phyloP scores from a whole-genome alignment of 2,797 vertebrate genomes.

The Thamnophis elegans region DNA sequence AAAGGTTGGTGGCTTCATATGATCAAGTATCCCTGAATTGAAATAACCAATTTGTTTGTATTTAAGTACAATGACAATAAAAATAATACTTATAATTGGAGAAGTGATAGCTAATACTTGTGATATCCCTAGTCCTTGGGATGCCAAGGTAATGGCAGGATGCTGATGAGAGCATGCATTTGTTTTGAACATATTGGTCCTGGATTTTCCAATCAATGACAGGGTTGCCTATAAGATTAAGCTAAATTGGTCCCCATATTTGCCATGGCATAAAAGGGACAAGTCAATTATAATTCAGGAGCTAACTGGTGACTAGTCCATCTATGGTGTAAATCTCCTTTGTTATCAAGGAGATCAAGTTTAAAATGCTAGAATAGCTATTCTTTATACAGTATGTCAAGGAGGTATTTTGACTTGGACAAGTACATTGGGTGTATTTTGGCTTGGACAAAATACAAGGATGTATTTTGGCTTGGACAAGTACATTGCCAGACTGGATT shows the following conservation, averaged over 20 bases:
- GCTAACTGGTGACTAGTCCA: neutral
- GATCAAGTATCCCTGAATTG: neutral
- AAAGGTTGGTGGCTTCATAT: neutral
- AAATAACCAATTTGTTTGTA: too few species aligned
- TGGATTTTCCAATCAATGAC: neutral
- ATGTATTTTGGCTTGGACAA: neutral
- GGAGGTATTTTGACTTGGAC: neutral
- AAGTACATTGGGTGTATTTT: too few species aligned
- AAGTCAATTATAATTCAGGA: neutral
- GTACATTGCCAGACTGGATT: neutral
- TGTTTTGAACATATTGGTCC: neutral
- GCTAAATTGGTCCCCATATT: neutral
- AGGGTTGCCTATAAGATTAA: neutral
- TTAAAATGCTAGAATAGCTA: neutral
- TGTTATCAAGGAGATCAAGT: too few species aligned
- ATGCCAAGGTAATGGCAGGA: neutral
- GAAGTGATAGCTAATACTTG: neutral
- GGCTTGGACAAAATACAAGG: neutral
- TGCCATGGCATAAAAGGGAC: neutral
- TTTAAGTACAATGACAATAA: too few species aligned
- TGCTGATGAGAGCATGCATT: neutral
- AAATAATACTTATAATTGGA: neutral
- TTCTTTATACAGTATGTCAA: neutral
- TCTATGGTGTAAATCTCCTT: neutral
- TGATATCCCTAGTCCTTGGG: neutral